Base-by-base conservation (phyloP, 2,797 vertebrate species). In the Anabacerthia variegaticeps region DNA sequence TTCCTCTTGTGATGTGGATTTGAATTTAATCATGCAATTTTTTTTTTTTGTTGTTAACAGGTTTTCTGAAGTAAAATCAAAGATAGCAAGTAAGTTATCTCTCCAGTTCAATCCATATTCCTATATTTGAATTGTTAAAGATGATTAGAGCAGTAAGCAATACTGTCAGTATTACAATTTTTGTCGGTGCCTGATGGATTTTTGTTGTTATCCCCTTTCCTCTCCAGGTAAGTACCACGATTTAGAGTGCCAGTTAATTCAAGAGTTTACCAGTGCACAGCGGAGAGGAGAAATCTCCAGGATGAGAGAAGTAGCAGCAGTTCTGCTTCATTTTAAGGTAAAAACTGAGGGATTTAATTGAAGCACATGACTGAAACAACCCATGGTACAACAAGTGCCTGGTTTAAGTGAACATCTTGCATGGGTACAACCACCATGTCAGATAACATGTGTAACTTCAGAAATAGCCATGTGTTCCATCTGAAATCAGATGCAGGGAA, bases 251-350 rank as follows among this genome's bases (percentile, higher is more conserved):
- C 99, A 99, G 96, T 96, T 99, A 96, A 99, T 99, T 98, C 99
- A 99, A 91, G 99, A 99, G 97, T 99, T 99, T 96, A 99, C 99
- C 21, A 98, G 98, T 93, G 99, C 99, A 63, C 99, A 99, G 96
- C 98, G 98, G 90, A 98, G 98, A 97, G 98, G 99, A 14, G 99
- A 99, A 98, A 99, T 99, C 76, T 99, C 99, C 90, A 99, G 99
- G 85, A 99, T 99, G 99, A 98, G 98, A 96, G 99, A 99, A 98
- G 99, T 99, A 90, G 99, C 99, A 85, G 99, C 99, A 22, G 99
- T 99, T 96, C 98, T 99, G 73, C 98, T 99, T 95, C 99, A 99
- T 97, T 99, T 99, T 97, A 99, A 99, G 99, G 99, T 99, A 98
- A 98, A 88, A 88, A 36, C 19, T 6, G n/a, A 65, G 23, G 22